Evolutionary conservation across 2,888 invertebrate genomes (phyloP).

Genomic region (Electrophaes corylata): DNA sequence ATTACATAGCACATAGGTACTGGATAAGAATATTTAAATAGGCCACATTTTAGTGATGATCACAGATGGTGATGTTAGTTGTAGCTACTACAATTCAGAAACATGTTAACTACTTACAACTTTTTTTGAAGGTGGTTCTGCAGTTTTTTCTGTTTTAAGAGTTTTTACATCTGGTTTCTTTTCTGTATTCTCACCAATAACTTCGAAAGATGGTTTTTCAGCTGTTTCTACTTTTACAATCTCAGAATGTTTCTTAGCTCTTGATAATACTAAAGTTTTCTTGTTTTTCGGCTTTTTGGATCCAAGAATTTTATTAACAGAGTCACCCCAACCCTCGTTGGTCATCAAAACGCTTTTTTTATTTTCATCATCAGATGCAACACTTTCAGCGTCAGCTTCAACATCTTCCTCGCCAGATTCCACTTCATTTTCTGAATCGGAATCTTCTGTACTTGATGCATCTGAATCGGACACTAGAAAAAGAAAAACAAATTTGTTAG

Average conservation of each 20-base stretch:
- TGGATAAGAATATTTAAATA: too few relatives aligned
- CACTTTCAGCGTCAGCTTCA: conserved; percentile 49
- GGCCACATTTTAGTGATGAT: too few relatives aligned
- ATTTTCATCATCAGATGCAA: conserved; percentile 41
- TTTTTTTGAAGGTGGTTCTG: conserved; percentile 67
- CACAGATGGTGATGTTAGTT: too few relatives aligned
- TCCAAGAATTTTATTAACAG: conserved; percentile 90
- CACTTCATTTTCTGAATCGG: conserved; percentile 57
- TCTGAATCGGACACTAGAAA: conserved; percentile 56
- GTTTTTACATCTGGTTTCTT: conserved; percentile 68
- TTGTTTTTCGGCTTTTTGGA: conserved; percentile 90
- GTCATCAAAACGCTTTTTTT: conserved; percentile 52
- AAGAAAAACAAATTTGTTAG: not conserved
- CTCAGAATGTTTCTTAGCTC: conserved; percentile 89
- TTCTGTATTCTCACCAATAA: conserved; percentile 84
- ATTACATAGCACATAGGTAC: too few relatives aligned
- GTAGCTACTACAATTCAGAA: too few relatives aligned
- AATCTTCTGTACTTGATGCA: conserved; percentile 58
- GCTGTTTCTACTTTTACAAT: conserved; percentile 73
- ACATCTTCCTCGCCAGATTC: conserved; percentile 44
- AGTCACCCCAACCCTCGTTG: conserved; percentile 93
- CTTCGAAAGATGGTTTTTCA: conserved; percentile 86
- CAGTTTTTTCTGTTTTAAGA: conserved; percentile 47
- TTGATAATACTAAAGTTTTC: conserved; percentile 89
- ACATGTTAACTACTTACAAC: conserved; percentile 50